Evolutionary conservation across 1,140 invertebrate species (phyloP).

Genomic region (Neodiprion lecontei): DNA sequence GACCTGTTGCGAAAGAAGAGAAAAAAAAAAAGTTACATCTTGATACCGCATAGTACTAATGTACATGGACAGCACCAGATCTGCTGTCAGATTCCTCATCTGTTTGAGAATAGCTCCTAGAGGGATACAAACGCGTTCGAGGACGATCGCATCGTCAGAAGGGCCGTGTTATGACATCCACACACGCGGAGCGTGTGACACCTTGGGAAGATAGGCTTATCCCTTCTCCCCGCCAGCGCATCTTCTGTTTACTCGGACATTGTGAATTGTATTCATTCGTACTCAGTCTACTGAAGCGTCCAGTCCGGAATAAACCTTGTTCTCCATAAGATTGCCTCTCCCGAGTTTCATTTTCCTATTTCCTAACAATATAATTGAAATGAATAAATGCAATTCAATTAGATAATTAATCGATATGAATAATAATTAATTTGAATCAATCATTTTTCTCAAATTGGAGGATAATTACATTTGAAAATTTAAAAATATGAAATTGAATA

Average conservation of each 20-base stretch:
- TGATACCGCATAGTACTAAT: background rate
- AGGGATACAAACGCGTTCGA: background rate
- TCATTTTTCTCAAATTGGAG: too few relatives aligned
- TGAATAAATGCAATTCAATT: too few relatives aligned
- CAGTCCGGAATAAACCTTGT: background rate
- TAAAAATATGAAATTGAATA: too few relatives aligned
- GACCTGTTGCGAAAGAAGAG: too few relatives aligned
- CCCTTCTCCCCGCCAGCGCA: background rate
- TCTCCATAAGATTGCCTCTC: background rate
- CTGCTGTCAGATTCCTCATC: background rate
- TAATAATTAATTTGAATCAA: too few relatives aligned
- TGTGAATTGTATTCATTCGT: background rate
- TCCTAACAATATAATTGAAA: background rate
- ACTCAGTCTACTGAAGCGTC: too few relatives aligned
- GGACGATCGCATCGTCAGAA: background rate
- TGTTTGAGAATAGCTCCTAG: background rate
- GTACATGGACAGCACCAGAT: slow-evolving; percentile 1
- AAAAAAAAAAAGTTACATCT: background rate
- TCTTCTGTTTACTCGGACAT: background rate
- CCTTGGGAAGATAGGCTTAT: background rate
- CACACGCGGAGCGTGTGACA: background rate
- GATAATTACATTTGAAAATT: too few relatives aligned
- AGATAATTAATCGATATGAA: too few relatives aligned
- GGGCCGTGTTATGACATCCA: background rate
- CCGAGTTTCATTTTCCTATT: slow-evolving; percentile 7